Base-by-base conservation (phyloP, 92 coral and sea anemone genomes). In the Epizoanthus stellaris region DNA sequence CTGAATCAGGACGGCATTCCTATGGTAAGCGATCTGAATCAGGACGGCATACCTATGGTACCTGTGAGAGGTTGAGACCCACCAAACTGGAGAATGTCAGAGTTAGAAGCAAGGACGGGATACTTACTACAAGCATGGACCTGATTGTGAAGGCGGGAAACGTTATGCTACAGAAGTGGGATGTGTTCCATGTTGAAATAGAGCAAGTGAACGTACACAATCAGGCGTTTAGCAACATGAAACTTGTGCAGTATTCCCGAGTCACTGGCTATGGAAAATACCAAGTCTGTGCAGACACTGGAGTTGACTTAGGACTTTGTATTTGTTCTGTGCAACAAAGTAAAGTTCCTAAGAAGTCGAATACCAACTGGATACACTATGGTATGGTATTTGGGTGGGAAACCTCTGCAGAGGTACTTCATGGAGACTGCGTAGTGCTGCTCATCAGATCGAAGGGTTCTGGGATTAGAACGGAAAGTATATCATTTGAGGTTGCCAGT, bases 91-190 rank as follows among this genome's bases (percentile, higher is more conserved):
- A 43, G 66, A 70, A 84, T 38, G 65, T 57, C 19, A 56, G 67
- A 42, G 80, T 61, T 0, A 52, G 77, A 57, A 72, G 67, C 61
- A 17, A n/a, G 10, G 73, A 16, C 8, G 87, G 87, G 52, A 42
- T 23, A 8, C 12, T 57, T 21, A 63, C 61, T 45, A 84, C 87
- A 4, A 49, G 80, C n/a, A 84, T 84, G 87, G 87, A 84, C 64
- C 17, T 84, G 30, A 42, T 80, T 17, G 87, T 84, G 15, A 47
- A 84, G 57, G 65, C 87, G 16, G 87, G 87, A 49, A 72, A 76
- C 23, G 65, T 84, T 38, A 72, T 84, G 16, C 61, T 58, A 5
- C 87, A 84, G 47, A 73, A 17, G 49, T 36, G 20, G 6, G 73
- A 68, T 36, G 52, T 38, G 23, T 68, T 68, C 42, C 52, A 68